Percentiles rank a stretch among this genome's conserved stretches.
Conservation (phyloP, 2,113 vertebrate species). For the Anthoscopus minutus region DNA sequence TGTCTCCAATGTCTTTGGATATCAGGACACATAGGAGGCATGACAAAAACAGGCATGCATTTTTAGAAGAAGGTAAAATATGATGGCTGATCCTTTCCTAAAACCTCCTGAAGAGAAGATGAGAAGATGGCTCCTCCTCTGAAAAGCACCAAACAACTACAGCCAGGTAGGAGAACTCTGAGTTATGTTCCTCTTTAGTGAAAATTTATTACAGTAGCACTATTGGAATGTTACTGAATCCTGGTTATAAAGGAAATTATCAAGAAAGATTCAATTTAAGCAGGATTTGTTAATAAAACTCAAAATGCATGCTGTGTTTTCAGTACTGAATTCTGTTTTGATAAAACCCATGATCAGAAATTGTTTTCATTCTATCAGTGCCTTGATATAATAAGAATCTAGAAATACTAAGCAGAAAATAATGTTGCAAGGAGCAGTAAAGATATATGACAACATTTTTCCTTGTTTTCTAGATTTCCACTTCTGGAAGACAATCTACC, state of each 20-base stretch:
- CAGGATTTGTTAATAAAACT: background rate
- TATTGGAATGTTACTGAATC: background rate
- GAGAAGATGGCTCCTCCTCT: background rate
- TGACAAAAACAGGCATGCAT: background rate
- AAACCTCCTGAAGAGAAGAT: background rate
- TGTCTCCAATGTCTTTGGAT: background rate
- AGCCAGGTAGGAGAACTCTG: constrained; percentile 45
- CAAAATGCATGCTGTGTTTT: background rate
- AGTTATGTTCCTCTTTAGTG: background rate
- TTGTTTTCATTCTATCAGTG: background rate
- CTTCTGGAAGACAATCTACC: background rate
- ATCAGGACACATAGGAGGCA: background rate
- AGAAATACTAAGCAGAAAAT: background rate
- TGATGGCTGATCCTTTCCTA: background rate
- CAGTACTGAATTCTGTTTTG: background rate
- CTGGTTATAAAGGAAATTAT: background rate
- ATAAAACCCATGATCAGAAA: constrained; percentile 3
- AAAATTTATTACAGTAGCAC: background rate
- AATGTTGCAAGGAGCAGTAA: background rate
- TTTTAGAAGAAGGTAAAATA: background rate
- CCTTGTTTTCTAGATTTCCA: constrained; percentile 21
- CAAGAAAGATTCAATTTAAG: background rate
- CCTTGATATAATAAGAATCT: background rate
- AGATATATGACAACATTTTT: background rate
- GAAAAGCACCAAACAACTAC: background rate